These are phyloP conservation scores for Meliscaeva auricollis DNA, from an alignment of 2,888 invertebrate genomes.

Conservation along the genomic window DNA sequence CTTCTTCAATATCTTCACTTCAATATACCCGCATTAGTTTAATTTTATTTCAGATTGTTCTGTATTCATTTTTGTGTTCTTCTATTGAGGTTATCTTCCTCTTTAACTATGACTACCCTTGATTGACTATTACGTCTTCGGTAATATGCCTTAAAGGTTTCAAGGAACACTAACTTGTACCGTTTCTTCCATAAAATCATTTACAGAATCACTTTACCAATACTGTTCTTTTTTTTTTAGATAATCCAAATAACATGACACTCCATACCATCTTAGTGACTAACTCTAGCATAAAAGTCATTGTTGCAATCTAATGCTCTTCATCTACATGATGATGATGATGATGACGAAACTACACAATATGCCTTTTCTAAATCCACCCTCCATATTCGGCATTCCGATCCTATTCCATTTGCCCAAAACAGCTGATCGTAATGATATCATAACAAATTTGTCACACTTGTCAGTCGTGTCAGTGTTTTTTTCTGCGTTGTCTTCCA, in stretches of 20 bases:
- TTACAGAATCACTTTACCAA: neutral
- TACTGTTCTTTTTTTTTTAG: neutral
- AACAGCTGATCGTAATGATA: slow-evolving; percentile 63
- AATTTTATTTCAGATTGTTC: too few species aligned
- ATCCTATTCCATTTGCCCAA: slow-evolving; percentile 39
- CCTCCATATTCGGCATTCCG: slow-evolving; percentile 59
- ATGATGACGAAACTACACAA: slow-evolving; percentile 29
- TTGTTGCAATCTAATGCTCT: neutral
- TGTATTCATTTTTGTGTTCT: too few species aligned
- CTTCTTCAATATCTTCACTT: too few species aligned
- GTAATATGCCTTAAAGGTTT: neutral
- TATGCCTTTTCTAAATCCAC: slow-evolving; percentile 25
- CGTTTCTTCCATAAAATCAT: slow-evolving; percentile 2
- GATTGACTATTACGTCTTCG: neutral
- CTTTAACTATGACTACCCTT: too few species aligned
- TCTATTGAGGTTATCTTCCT: neutral
- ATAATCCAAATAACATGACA: slow-evolving; percentile 21
- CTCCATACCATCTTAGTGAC: slow-evolving; percentile 20
- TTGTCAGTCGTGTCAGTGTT: slow-evolving; percentile 70
- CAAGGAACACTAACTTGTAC: neutral
- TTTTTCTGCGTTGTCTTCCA: slow-evolving; percentile 51
- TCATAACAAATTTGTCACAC: slow-evolving; percentile 75
- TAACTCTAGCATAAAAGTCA: slow-evolving; percentile 14
- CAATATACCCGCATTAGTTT: too few species aligned
- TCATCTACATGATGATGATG: slow-evolving; percentile 32